Evolutionary conservation across 2,797 vertebrate genomes (phyloP), one percentile per base, ranked within the genome.

Genomic region (Danio choprae): DNA sequence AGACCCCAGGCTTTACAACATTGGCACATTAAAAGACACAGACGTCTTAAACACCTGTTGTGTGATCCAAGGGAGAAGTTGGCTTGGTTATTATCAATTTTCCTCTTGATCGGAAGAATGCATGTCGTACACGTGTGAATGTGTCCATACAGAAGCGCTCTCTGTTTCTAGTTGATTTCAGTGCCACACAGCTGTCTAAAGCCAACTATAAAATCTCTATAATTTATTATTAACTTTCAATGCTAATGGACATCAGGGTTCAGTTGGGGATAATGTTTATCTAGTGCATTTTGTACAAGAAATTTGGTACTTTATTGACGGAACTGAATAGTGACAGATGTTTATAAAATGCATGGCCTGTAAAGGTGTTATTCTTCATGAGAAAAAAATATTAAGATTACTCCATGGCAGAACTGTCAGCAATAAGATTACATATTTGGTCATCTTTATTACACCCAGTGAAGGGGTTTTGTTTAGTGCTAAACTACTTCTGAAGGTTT

Each of bases 401-500:
- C 3, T 73, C 22, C 15, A 11, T 43, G 1, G 41, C 22, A 46
- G 41, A 59, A 29, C 4, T 4, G 15, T 8, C n/a, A 72, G 18
- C 8, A 63, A 20, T 44, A 44, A 65, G 5, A 13, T 12, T 22
- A 60, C 36, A 70, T 46, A 48, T 59, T 68, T 69, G 16, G 29
- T 48, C 16, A 51, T 29, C n/a, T 51, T 78, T 41, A 78, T 60
- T 50, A 79, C 44, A 60, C n/a, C 18, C 2, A 7, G 29, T 12
- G n/a, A n/a, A 56, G 10, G 13, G 65, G 11, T 48, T 69, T 78
- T 59, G 75, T 77, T 36, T 38, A 56, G 58, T 53, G 77, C 64
- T 63, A 36, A 63, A 72, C 15, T 51, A 55, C 40, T 72, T 71
- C 46, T 72, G 10, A 64, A 44, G 59, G 77, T 79, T 72, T 79